phyloP scores from a whole-genome alignment of 2,113 vertebrate species.

The Excalfactoria chinensis region DNA sequence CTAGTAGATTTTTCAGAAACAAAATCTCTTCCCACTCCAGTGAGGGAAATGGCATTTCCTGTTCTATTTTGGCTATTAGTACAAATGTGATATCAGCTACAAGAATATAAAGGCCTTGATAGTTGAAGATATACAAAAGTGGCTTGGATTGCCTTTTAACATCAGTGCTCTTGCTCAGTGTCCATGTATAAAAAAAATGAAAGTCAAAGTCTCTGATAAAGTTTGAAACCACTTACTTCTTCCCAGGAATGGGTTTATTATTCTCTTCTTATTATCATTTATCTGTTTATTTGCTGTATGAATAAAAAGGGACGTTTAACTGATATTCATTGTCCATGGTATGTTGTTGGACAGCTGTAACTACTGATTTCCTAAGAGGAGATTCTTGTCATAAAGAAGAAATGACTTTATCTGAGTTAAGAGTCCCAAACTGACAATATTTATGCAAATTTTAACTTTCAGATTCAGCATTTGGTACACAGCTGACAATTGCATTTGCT shows the following conservation, averaged over 20 bases:
- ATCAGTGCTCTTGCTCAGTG: neutral
- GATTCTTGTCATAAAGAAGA: neutral
- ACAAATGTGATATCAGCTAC: neutral
- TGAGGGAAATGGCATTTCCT: neutral
- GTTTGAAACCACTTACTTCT: neutral
- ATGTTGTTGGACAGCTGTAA: neutral
- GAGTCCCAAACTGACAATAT: neutral
- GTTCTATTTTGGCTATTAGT: neutral
- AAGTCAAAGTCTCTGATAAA: neutral
- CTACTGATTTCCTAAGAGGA: neutral
- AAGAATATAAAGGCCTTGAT: neutral
- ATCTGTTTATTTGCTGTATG: neutral
- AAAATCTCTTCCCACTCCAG: neutral
- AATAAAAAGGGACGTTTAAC: neutral
- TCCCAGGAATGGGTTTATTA: neutral
- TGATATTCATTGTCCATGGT: neutral
- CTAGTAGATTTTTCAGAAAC: neutral
- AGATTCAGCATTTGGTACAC: neutral
- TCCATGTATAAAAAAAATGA: neutral
- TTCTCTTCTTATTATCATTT: neutral
- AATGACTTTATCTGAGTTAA: neutral
- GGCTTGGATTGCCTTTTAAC: neutral
- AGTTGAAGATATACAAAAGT: neutral
- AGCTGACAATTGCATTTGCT: neutral
- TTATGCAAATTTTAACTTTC: neutral